These are phyloP conservation scores for Hoplostethus mediterraneus DNA, from an alignment of 2,797 vertebrate species.

Conservation along the genomic window DNA sequence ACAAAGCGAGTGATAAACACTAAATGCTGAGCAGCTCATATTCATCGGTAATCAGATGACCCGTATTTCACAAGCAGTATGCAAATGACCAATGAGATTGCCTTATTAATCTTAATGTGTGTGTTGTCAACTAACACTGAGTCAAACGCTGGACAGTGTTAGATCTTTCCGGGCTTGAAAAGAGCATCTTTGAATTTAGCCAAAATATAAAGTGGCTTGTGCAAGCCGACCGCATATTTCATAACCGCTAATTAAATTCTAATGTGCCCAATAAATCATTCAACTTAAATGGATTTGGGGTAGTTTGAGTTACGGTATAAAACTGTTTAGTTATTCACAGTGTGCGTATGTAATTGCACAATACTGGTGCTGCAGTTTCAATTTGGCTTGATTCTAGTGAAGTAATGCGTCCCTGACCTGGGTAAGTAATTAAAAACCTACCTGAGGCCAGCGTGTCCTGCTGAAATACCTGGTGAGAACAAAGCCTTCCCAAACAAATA, in stretches of 20 bases:
- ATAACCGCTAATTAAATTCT: conserved; percentile 47
- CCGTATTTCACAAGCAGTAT: conserved; percentile 53
- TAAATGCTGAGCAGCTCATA: conserved; percentile 60
- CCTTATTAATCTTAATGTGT: conserved; percentile 75
- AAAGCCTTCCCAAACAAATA: background rate
- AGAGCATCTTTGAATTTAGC: conserved; percentile 48
- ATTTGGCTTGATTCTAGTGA: conserved; percentile 1
- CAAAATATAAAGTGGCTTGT: conserved; percentile 36
- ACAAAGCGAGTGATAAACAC: conserved; percentile 64
- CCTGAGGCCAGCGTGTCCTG: background rate
- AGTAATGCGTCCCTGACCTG: background rate
- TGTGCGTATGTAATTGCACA: conserved; percentile 22
- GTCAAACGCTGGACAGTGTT: conserved; percentile 54
- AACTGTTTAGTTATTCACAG: conserved; percentile 28
- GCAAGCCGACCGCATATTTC: conserved; percentile 45
- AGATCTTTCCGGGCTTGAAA: conserved; percentile 56
- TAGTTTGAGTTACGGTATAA: conserved; percentile 41
- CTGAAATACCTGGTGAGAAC: background rate
- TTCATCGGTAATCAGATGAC: conserved; percentile 61
- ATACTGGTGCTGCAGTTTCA: conserved; percentile 20
- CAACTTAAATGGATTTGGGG: conserved; percentile 34
- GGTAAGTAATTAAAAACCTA: background rate
- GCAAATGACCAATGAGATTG: conserved; percentile 64
- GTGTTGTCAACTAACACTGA: conserved; percentile 60
- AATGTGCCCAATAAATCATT: conserved; percentile 58